A percentile compares a stretch with the other conserved stretches of the same genome.
These are phyloP conservation scores for Vanessa tameamea DNA, from an alignment of 1,140 invertebrate species.

Conservation along the genomic window DNA sequence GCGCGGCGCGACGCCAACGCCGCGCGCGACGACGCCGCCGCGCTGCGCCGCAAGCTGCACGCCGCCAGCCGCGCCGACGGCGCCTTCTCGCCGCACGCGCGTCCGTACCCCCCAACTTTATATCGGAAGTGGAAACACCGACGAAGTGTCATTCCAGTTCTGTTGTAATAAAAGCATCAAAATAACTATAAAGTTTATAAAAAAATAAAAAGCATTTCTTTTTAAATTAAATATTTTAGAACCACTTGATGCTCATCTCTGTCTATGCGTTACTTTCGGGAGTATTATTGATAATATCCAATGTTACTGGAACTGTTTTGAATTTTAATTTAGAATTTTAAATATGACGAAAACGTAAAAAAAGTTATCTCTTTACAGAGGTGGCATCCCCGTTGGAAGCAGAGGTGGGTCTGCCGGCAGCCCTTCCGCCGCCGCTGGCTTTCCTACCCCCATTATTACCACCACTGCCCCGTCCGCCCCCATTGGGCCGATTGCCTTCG, in stretches of 20 bases:
- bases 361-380: constrained; percentile 42
- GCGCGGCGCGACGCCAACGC: constrained; percentile 89
- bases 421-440: constrained; percentile 63
- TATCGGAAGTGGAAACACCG: no score
- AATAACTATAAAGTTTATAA: no score
- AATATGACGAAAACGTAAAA: no score
- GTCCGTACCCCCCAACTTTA: constrained; percentile 39
- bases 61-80: constrained; percentile 49
- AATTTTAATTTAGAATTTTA: no score
- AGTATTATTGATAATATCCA: no score
- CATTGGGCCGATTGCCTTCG: constrained; percentile 70
- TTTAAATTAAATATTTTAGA: no score
- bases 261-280: no score
- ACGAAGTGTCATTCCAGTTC: no score
- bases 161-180: no score
- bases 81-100: constrained; percentile 61
- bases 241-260: no score
- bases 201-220: no score
- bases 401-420: constrained; percentile 48
- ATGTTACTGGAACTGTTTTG: neutral
- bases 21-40: constrained; percentile 86
- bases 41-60: constrained; percentile 87
- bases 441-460: constrained; percentile 66
- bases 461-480: constrained; percentile 70
- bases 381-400: constrained; percentile 67